Base-by-base conservation (phyloP, 2,888 invertebrate genomes). In the Oscheius sp. region DNA sequence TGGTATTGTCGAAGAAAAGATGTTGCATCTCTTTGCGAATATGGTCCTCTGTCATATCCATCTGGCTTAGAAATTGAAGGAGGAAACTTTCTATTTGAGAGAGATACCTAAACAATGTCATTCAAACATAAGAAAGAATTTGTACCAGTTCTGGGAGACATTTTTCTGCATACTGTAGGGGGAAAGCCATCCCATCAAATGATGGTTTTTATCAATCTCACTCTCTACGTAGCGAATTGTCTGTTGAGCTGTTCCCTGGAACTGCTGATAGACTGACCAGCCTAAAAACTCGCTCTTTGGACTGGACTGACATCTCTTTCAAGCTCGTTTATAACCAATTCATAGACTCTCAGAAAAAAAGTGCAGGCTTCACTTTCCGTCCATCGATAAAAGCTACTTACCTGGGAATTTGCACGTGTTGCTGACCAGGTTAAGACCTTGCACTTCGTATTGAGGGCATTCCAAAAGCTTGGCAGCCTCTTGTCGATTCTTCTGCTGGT, bases 171-270 rank as follows among this genome's bases (percentile, higher is more conserved):
- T 70, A 73, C 80, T 81, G 76, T 83, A 87, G 32, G 78, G 78
- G 29, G 81, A 79, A 21, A 84, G 78, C 86, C 86, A 87, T 48
- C 86, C 86, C 71, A 81, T 79, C 7, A 84, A 59, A 70, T 81
- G 85, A 73, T 84, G 83, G 72, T 83, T 79, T 50, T 78, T 79
- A 11, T 62, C 77, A 9, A 84, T 32, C 37, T 82, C 82, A 29
- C 63, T 53, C 13, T 82, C 76, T 7, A 83, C 78, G 50, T 68
- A 53, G 11, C 48, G 35, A 2, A 82, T 74, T 2, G 76, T 48
- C 53, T 77, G 76, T 2, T 77, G 80, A 2, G 79, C 79, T 51
- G 70, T 71, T 51, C 71, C 75, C 65, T 84, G 84, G 76, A 80
- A 83, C 3, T 74, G 60, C 13, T 65, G 35, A 72, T 84, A 84